phyloP scores from a whole-genome alignment of 1,140 invertebrate genomes.

The Euborellia annulipes region DNA sequence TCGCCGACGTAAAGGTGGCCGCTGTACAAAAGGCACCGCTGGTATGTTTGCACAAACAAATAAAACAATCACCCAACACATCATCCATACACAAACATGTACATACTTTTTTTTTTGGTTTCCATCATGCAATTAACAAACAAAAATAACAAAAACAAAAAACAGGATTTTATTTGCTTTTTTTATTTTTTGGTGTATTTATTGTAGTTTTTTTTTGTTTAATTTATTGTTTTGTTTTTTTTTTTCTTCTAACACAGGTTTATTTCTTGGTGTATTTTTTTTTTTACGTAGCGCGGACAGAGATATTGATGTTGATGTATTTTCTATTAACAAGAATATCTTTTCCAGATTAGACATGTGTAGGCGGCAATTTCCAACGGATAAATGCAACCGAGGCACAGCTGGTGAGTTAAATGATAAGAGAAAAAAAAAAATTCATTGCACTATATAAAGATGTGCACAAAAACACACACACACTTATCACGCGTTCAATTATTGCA shows the following conservation, averaged over 20 bases:
- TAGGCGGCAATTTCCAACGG: slow-evolving; percentile 82
- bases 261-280: slow-evolving; percentile 1
- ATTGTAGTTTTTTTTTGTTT: no score
- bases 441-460: no score
- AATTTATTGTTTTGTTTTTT: no score
- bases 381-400: slow-evolving; percentile 91
- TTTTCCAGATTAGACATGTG: slow-evolving; percentile 95
- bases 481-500: no score
- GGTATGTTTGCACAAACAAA: slow-evolving; percentile 41
- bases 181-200: no score
- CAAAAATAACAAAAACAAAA: no score
- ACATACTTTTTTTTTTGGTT: slow-evolving; percentile 18
- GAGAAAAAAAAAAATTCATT: no score
- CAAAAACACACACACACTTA: no score
- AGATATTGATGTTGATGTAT: background rate
- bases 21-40: slow-evolving; percentile 90
- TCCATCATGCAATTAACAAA: no score
- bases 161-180: no score
- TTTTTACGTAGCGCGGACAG: background rate
- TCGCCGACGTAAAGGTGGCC: slow-evolving; percentile 80
- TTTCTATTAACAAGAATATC: slow-evolving; percentile 1
- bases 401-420: slow-evolving; percentile 65
- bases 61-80: background rate
- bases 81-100: background rate
- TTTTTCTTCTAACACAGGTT: background rate